A percentile compares a stretch with the other conserved stretches of the same genome.
Evolutionary conservation across 1,140 invertebrate genomes (phyloP).

Genomic region (Eumeta japonica): DNA sequence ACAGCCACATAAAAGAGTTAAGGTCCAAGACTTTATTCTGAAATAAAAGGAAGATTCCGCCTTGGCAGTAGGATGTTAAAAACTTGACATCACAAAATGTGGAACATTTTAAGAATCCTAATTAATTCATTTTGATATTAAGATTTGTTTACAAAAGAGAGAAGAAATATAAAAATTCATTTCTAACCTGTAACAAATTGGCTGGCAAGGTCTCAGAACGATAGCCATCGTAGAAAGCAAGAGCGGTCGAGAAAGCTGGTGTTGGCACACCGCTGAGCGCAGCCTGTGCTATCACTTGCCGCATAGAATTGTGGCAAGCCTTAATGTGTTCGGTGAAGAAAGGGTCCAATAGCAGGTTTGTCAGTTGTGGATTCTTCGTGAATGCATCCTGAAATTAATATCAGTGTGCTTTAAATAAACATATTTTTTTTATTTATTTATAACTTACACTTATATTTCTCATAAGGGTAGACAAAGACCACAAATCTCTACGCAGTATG

Average conservation of each 20-base stretch:
- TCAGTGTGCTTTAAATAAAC: not conserved
- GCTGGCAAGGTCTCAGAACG: slow-evolving; percentile 79
- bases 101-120: too few species aligned
- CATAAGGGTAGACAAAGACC: too few species aligned
- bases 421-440: not conserved
- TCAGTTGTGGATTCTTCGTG: slow-evolving; percentile 85
- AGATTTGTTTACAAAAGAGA: too few species aligned
- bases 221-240: slow-evolving; percentile 98
- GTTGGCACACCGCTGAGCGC: slow-evolving; percentile 83
- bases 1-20: too few species aligned
- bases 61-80: too few species aligned
- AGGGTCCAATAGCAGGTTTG: slow-evolving; percentile 90
- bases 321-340: slow-evolving; percentile 90
- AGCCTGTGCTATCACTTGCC: slow-evolving; percentile 66
- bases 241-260: slow-evolving; percentile 87
- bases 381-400: slow-evolving; percentile 75
- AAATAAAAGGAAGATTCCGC: too few species aligned
- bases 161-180: too few species aligned
- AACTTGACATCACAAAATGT: too few species aligned
- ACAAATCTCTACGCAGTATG: too few species aligned
- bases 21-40: too few species aligned
- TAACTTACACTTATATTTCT: not conserved
- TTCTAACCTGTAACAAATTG: slow-evolving; percentile 90
- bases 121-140: too few species aligned
- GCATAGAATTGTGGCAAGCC: slow-evolving; percentile 73